A percentile compares a stretch with the other conserved stretches of the same genome.
Evolutionary conservation across 2,113 vertebrate genomes (phyloP).

Genomic region (Phyllostomus hastatus): DNA sequence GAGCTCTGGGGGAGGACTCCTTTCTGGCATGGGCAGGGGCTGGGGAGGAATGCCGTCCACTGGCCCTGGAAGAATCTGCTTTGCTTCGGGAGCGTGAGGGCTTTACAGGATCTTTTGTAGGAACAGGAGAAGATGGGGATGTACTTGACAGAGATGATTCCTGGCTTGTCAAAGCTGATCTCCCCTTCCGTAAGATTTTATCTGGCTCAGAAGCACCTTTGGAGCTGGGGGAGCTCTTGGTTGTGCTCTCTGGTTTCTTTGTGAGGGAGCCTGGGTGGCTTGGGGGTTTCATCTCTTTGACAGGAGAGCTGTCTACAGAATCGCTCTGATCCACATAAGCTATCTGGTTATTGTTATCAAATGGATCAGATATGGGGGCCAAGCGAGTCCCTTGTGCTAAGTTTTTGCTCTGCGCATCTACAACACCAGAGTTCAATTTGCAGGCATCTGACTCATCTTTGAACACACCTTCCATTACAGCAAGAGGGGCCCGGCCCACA

Average conservation of each 20-base stretch:
- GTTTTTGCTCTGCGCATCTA: slow-evolving; percentile 82
- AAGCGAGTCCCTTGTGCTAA: slow-evolving; percentile 82
- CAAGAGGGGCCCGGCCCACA: slow-evolving; percentile 88
- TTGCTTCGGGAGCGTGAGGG: slow-evolving; percentile 80
- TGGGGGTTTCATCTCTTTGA: slow-evolving; percentile 89
- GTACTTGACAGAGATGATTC: slow-evolving; percentile 78
- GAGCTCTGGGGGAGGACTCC: slow-evolving; percentile 75
- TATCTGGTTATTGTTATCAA: slow-evolving; percentile 96
- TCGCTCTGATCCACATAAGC: slow-evolving; percentile 92
- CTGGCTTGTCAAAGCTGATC: slow-evolving; percentile 80
- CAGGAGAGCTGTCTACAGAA: slow-evolving; percentile 86
- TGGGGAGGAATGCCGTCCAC: slow-evolving; percentile 82
- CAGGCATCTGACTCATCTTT: slow-evolving; percentile 83
- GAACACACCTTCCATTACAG: slow-evolving; percentile 90
- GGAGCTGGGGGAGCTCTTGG: slow-evolving; percentile 78
- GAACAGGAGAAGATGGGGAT: slow-evolving; percentile 82
- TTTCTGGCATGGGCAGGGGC: slow-evolving; percentile 83
- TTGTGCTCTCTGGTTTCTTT: slow-evolving; percentile 80
- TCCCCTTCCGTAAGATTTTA: slow-evolving; percentile 87
- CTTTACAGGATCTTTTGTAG: slow-evolving; percentile 83
- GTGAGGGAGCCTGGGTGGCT: slow-evolving; percentile 75
- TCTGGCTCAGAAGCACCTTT: slow-evolving; percentile 84
- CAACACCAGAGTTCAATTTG: slow-evolving; percentile 76
- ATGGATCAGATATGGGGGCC: slow-evolving; percentile 82
- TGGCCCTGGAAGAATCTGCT: slow-evolving; percentile 79